A percentile compares a stretch with the other conserved stretches of the same genome.
These are phyloP conservation scores for Unio pictorum DNA, from an alignment of 2,888 invertebrate species.

Conservation along the genomic window DNA sequence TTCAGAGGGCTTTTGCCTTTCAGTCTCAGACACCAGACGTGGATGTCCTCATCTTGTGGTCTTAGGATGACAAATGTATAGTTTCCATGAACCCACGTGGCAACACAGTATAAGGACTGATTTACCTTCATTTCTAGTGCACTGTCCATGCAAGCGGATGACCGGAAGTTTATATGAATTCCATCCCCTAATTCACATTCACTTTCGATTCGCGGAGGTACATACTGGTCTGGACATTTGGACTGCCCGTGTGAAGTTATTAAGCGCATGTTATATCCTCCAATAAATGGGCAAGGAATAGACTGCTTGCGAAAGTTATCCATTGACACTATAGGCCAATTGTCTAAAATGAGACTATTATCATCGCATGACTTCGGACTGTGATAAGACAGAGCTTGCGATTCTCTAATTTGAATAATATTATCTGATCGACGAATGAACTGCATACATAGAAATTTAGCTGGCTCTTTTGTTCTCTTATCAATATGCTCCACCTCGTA, in stretches of 20 bases:
- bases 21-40: constrained; percentile 51
- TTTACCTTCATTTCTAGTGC: constrained; percentile 28
- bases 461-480: constrained; percentile 15
- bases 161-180: constrained; percentile 54
- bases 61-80: constrained; percentile 51
- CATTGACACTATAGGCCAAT: constrained; percentile 53
- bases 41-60: constrained; percentile 21
- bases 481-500: constrained; percentile 43
- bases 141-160: constrained; percentile 40
- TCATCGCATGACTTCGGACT: constrained; percentile 48
- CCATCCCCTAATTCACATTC: constrained; percentile 61
- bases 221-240: constrained; percentile 30
- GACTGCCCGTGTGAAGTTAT: constrained; percentile 20
- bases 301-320: constrained; percentile 38
- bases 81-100: constrained; percentile 48
- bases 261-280: constrained; percentile 41
- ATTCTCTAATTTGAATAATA: constrained; percentile 58
- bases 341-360: constrained; percentile 48
- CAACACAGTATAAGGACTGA: constrained; percentile 48
- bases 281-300: constrained; percentile 42
- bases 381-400: constrained; percentile 20
- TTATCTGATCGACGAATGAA: constrained; percentile 52
- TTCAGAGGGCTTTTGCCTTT: constrained; percentile 36
- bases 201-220: constrained; percentile 56
- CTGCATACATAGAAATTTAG: constrained; percentile 56